A percentile compares a stretch with the other conserved stretches of the same genome.
Evolutionary conservation across 2,888 invertebrate species (phyloP).

Genomic region (Schizotus pectinicornis): DNA sequence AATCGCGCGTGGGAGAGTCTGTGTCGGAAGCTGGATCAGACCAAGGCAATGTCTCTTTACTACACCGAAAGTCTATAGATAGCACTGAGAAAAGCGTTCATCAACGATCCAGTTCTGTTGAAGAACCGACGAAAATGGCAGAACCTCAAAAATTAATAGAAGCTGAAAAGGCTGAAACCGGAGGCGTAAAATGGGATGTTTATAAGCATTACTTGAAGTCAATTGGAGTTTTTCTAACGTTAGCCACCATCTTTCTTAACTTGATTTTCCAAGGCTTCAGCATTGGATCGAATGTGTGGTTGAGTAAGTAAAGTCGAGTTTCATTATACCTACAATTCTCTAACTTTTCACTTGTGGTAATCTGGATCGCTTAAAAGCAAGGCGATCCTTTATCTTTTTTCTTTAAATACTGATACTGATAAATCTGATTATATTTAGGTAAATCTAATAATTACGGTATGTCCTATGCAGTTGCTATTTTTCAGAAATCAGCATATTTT

Average conservation of each 20-base stretch:
- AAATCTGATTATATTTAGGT: no score
- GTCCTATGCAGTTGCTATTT: no score
- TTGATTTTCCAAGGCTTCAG: constrained; percentile 83
- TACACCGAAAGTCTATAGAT: constrained; percentile 56
- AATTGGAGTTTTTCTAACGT: constrained; percentile 77
- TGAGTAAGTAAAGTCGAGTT: constrained; percentile 64
- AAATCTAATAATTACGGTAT: no score
- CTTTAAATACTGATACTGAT: no score
- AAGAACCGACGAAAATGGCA: constrained; percentile 58
- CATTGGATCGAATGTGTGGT: constrained; percentile 87
- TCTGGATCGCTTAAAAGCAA: no score
- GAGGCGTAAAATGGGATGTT: constrained; percentile 87
- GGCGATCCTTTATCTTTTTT: no score
- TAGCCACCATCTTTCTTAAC: constrained; percentile 79
- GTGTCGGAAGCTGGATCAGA: constrained; percentile 71
- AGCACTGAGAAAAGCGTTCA: constrained; percentile 47
- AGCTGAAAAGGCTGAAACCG: constrained; percentile 88
- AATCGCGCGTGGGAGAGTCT: constrained; percentile 75
- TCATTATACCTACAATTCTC: no score
- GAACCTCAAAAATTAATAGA: constrained; percentile 82
- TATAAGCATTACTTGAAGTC: constrained; percentile 89
- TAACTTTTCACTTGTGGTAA: no score
- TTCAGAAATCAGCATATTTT: no score
- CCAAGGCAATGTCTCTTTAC: constrained; percentile 56
- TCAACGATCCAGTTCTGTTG: constrained; percentile 46